These are phyloP conservation scores for Dipus sagitta DNA, from an alignment of 2,797 vertebrate genomes.

Conservation along the genomic window DNA sequence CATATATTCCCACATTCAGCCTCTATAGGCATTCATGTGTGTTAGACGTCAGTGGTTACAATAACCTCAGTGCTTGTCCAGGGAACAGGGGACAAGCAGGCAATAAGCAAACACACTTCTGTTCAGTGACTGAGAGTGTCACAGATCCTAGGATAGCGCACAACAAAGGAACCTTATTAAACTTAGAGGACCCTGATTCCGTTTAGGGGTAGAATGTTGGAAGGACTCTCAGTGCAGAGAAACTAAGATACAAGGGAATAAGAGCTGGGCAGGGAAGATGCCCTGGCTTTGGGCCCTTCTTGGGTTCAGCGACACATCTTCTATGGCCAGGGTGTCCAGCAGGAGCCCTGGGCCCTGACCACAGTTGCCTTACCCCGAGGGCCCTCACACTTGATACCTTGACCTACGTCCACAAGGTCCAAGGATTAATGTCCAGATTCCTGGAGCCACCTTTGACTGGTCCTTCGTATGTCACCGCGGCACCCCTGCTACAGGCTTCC, in stretches of 20 bases:
- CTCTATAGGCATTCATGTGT: not conserved
- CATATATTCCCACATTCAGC: not conserved
- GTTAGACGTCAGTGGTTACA: not conserved
- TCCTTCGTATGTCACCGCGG: not conserved
- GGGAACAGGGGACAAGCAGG: not conserved
- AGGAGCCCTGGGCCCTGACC: not conserved
- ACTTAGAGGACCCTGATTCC: not conserved
- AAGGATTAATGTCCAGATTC: not conserved
- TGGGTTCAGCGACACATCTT: not conserved
- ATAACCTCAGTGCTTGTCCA: not conserved
- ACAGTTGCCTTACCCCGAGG: fast-evolving
- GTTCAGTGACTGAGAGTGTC: conserved; percentile 17
- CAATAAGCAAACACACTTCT: not conserved
- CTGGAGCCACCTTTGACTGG: not conserved
- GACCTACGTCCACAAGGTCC: not conserved
- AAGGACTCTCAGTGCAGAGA: conserved; percentile 11
- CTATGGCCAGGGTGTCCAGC: not conserved
- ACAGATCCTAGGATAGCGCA: not conserved
- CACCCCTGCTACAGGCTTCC: not conserved
- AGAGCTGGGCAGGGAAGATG: not conserved
- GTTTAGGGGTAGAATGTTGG: not conserved
- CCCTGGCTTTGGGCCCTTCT: not conserved
- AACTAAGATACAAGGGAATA: not conserved
- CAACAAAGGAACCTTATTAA: not conserved
- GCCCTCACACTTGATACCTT: not conserved